Evolutionary conservation across 1,140 invertebrate species (phyloP), one percentile per base, ranked within the genome.

Genomic region (Drosophila nannoptera): DNA sequence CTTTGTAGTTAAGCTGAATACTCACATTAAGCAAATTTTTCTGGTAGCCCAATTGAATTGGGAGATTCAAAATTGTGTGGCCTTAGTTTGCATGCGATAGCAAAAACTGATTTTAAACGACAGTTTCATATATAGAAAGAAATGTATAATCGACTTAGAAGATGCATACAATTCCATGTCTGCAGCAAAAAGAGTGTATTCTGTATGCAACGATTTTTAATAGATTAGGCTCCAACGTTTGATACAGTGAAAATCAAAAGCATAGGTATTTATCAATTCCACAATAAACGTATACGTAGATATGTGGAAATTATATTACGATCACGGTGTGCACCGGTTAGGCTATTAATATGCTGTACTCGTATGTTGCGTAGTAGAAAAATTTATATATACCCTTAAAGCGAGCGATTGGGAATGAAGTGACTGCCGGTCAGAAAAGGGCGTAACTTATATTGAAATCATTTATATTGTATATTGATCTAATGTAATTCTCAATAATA

Each of bases 401-500:
- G 55, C 36, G 71, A 67, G 62, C 42, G 46, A 73, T 65, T 84
- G 81, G 80, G 81, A 84, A 86, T 77, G 84, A 65, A 75, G 60
- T 69, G 81, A 84, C 81, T 81, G 70, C 81, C 81, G 70, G 81
- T 84, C 81, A 74, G 74, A 80, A 84, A 84, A 82, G 64, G 81
- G 81, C 81, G 62, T 67, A 66, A 73, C 65, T 83, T 70, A 75
- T 76, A 73, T 73, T 68, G 38, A 43, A 68, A 62, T 61, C 50
- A 72, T 53, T 62, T 36, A 56, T 74, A 86, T 86, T 83, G 78
- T 83, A 83, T 77, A 56, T 56, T 56, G 32, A 65, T 63, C 52
- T 74, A 74, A 86, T 84, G 73, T 80, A 74, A 71, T 75, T 66
- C 36, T 50, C 48, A 76, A 84, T 86, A 77, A 86, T 83, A 83